Base-by-base conservation (phyloP, 2,888 invertebrate species). In the Tillus elongatus region DNA sequence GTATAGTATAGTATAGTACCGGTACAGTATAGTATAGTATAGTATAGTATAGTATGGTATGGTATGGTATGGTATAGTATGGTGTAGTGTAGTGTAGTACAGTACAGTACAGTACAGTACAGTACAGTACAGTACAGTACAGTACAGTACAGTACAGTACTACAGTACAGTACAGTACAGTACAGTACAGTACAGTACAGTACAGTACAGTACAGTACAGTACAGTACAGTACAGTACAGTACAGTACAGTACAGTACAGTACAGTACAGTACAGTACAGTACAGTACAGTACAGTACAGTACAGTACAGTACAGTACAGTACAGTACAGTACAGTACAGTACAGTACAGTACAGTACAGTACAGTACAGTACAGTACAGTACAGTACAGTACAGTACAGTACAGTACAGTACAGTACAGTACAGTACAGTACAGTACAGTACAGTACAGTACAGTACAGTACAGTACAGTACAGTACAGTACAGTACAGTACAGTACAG, bases 331-430 rank as follows among this genome's bases (percentile, higher is more conserved):
- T 30, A 30, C 15, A 14, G 35, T 30, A 19, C 14, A 13, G 36
- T 30, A 35, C 14, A 13, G 36, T 30, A 35, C 13, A 13, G 36
- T 30, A 35, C 14, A 13, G 36, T 30, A 35, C 30, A 13, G 36
- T 30, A 35, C 30, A 33, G 36, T 30, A 35, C 30, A 33, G 32
- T 33, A 37, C 13, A 32, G 37, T 26, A 37, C 26, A 32, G 33
- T 33, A 37, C 13, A 32, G 37, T 26, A 37, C 32, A 32, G 37
- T 33, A 37, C 13, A 32, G 37, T 33, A 37, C 32, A 24, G 37
- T 33, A 37, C 13, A 32, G 37, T 33, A 37, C 19, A 24, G 37
- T 33, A 37, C 13, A 32, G 33, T 33, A 13, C n/a, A n/a, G n/a
- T n/a, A n/a, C n/a, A n/a, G n/a, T n/a, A n/a, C n/a, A n/a, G n/a